Evolutionary conservation across 2,113 vertebrate genomes (phyloP), one percentile per base, ranked within the genome.

Genomic region (Paratilapia polleni): DNA sequence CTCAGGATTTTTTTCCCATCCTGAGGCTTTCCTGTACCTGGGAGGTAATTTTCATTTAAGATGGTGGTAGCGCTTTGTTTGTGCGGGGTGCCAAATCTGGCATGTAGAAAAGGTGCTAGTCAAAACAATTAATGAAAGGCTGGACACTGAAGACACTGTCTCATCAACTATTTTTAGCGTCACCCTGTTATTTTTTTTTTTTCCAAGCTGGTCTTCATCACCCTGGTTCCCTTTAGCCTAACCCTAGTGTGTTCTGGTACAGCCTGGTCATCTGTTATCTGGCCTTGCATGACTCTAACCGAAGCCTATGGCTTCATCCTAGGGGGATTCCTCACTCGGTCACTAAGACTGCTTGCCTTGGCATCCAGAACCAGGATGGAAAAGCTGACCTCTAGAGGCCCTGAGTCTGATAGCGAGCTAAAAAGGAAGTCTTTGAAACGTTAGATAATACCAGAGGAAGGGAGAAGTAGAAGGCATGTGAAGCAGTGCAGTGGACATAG

Each of bases 381-480:
- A 91, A 89, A 94, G 86, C 88, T 95, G 94, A 93, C 95, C 94
- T 94, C 91, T 90, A 89, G 83, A 94, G 88, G 89, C 92, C 93
- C 91, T 81, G 70, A 85, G 92, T 86, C 94, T 94, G 95, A 96
- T 95, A 96, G 88, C 49, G 83, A 90, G 90, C 95, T 95, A 93
- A 94, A 96, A 92, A 94, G 92, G 93, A 96, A 95, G 93, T 94
- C 94, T 96, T 95, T 95, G 94, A 95, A 95, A 95, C 77, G 58
- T 94, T 92, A 94, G 95, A 96, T 96, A 95, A 94, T 90, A 88
- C 80, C 75, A 80, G 85, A 85, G 88, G 85, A 92, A 92, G 76
- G 88, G 87, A 88, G 78, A 83, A 86, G 82, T 68, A 90, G 81
- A 92, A 88, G 77, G 57, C 77, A 93, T 85, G 88, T 73, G 85